Evolutionary conservation across 2,888 invertebrate species (phyloP).

Genomic region (Stramonita haemastoma): DNA sequence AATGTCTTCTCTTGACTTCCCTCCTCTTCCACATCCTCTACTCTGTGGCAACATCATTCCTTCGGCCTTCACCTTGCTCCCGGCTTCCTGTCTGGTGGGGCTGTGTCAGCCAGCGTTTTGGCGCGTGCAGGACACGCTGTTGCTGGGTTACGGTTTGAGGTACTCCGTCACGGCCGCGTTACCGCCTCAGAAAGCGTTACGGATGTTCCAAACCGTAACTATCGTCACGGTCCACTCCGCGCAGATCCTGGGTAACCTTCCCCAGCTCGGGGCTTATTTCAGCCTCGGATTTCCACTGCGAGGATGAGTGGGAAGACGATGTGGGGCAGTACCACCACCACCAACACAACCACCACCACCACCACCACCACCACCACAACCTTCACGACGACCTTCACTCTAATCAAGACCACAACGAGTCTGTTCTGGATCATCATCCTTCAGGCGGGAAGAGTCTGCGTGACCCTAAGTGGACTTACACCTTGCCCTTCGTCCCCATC

Average conservation of each 20-base stretch:
- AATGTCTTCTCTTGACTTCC: conserved; percentile 64
- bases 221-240: conserved; percentile 69
- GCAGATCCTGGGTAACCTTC: conserved; percentile 68
- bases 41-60: conserved; percentile 69
- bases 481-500: conserved; percentile 53
- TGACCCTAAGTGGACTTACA: conserved; percentile 52
- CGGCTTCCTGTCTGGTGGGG: conserved; percentile 65
- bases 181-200: conserved; percentile 63
- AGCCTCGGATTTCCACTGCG: conserved; percentile 53
- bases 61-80: conserved; percentile 64
- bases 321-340: conserved; percentile 15
- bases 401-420: not conserved
- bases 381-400: not conserved
- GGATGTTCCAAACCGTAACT: conserved; percentile 67
- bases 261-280: conserved; percentile 64
- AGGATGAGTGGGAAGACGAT: conserved; percentile 40
- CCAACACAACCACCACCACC: conserved; percentile 5
- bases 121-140: conserved; percentile 65
- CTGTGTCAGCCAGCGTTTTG: conserved; percentile 68
- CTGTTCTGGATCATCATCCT: not conserved
- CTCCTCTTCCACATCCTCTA: conserved; percentile 68
- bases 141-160: conserved; percentile 66
- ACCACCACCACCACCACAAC: conserved; percentile 13
- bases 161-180: conserved; percentile 65
- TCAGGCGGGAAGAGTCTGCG: not conserved